Conservation (phyloP, 2,888 invertebrate species). For the Yponomeuta cagnagella region DNA sequence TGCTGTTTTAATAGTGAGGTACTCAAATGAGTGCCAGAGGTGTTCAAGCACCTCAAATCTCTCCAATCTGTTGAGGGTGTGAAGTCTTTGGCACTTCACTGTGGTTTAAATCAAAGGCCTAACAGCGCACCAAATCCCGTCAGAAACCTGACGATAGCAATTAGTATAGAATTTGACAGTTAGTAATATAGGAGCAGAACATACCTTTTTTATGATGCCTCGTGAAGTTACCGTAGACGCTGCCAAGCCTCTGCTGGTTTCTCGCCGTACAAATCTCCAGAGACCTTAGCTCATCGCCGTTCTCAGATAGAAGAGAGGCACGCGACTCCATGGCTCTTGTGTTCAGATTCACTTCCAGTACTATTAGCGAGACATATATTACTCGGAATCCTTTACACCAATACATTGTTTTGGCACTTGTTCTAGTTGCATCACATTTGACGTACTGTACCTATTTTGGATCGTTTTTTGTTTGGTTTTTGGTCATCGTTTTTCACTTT, state of each 20-base stretch:
- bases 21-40: too few relatives aligned
- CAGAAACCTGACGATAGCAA: too few relatives aligned
- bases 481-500: slow-evolving; percentile 52
- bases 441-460: slow-evolving; percentile 23
- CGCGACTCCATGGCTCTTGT: slow-evolving; percentile 66
- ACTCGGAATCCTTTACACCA: slow-evolving; percentile 68
- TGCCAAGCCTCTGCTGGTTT: slow-evolving; percentile 64
- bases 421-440: slow-evolving; percentile 53
- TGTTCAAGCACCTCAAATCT: too few relatives aligned
- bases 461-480: slow-evolving; percentile 41
- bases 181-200: not conserved
- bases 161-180: too few relatives aligned
- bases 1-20: too few relatives aligned
- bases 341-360: slow-evolving; percentile 62
- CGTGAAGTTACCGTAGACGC: slow-evolving; percentile 67
- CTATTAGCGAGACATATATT: slow-evolving; percentile 63
- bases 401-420: slow-evolving; percentile 71
- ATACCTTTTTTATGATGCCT: slow-evolving; percentile 69
- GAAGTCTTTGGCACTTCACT: too few relatives aligned
- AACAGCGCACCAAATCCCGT: too few relatives aligned
- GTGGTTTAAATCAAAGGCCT: too few relatives aligned
- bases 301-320: slow-evolving; percentile 60
- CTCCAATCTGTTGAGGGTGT: too few relatives aligned
- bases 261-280: slow-evolving; percentile 60
- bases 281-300: slow-evolving; percentile 59